Evolutionary conservation across 1,140 invertebrate species (phyloP).

Genomic region (Lineus longissimus): DNA sequence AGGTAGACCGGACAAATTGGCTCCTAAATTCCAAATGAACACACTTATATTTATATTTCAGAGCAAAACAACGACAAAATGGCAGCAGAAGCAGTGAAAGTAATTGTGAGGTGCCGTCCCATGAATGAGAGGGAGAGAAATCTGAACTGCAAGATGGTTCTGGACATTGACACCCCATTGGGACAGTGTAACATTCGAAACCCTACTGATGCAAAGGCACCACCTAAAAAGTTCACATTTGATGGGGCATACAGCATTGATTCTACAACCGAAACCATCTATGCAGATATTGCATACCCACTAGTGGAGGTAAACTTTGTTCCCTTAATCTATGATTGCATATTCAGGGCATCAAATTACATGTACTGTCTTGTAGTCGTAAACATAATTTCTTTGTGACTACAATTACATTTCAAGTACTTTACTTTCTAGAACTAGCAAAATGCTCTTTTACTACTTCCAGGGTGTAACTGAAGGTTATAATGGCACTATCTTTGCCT

Average conservation of each 20-base stretch:
- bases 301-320: slow-evolving; percentile 63
- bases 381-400: too few species aligned
- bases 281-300: slow-evolving; percentile 67
- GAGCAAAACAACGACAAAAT: slow-evolving; percentile 12
- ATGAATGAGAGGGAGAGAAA: slow-evolving; percentile 75
- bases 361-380: too few species aligned
- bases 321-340: too few species aligned
- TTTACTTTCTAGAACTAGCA: too few species aligned
- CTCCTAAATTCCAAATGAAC: too few species aligned
- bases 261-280: slow-evolving; percentile 65
- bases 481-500: slow-evolving; percentile 63
- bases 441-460: slow-evolving; percentile 9
- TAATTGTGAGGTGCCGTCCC: slow-evolving; percentile 86
- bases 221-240: slow-evolving; percentile 72
- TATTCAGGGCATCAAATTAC: too few species aligned
- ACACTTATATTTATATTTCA: too few species aligned
- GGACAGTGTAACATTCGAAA: slow-evolving; percentile 62
- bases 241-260: slow-evolving; percentile 65
- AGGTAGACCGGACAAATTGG: too few species aligned
- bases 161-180: slow-evolving; percentile 65
- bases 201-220: slow-evolving; percentile 59
- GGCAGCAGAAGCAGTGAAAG: slow-evolving; percentile 76
- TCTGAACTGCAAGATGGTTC: slow-evolving; percentile 70
- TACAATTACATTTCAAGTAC: too few species aligned
- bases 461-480: slow-evolving; percentile 65